phyloP scores from a whole-genome alignment of 2,113 vertebrate genomes.

The Bufo gargarizans region DNA sequence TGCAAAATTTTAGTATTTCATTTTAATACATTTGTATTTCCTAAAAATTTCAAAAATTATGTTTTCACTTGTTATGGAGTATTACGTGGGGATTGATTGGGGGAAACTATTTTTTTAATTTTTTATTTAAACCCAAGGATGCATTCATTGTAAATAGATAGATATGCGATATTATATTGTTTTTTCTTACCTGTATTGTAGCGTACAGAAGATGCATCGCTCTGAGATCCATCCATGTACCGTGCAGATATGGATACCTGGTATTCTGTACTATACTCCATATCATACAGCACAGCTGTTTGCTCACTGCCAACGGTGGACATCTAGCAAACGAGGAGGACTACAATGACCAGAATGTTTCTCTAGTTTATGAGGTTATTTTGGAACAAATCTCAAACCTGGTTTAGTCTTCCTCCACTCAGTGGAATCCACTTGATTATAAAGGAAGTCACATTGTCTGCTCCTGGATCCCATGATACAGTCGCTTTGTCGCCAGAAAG shows the following conservation, averaged over 20 bases:
- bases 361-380: background rate
- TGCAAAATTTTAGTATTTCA: too few species aligned
- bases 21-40: too few species aligned
- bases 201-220: conserved; percentile 82
- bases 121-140: too few species aligned
- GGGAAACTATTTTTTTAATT: too few species aligned
- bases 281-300: conserved; percentile 76
- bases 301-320: conserved; percentile 76
- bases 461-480: conserved; percentile 82
- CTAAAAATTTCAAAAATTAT: too few species aligned
- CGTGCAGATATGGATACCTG: conserved; percentile 90
- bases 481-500: conserved; percentile 78
- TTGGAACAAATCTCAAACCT: conserved; percentile 70
- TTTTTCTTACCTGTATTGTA: conserved; percentile 81
- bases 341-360: background rate
- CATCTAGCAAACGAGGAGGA: conserved; percentile 69
- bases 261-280: conserved; percentile 85
- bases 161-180: too few species aligned
- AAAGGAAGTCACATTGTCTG: conserved; percentile 83
- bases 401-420: conserved; percentile 80
- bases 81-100: too few species aligned
- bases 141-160: too few species aligned
- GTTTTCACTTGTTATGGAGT: too few species aligned
- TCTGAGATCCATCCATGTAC: conserved; percentile 86
- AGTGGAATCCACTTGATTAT: conserved; percentile 91